Conservation (phyloP, 1,140 invertebrate species). For the Tetragnatha versicolor region DNA sequence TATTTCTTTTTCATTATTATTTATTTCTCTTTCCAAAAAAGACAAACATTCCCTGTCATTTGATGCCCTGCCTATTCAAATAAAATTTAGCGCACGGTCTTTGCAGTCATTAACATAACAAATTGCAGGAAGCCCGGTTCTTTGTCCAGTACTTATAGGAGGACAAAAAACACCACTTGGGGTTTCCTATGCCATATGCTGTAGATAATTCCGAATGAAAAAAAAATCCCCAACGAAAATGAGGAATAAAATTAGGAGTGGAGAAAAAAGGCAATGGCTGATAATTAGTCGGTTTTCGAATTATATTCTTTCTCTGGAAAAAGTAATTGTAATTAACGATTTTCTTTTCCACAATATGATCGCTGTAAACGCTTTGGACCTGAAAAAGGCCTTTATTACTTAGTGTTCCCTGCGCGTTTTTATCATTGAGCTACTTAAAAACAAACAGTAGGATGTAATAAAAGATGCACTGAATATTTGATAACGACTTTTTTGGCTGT, state of each 20-base stretch:
- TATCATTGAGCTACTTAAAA: constrained; percentile 4
- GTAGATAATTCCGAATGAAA: constrained; percentile 2
- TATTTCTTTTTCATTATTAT: constrained; percentile 31
- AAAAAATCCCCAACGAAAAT: constrained; percentile 25
- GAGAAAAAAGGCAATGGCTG: constrained; percentile 4
- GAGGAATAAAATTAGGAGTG: not conserved
- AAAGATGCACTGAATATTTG: constrained; percentile 1
- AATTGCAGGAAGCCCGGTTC: not conserved
- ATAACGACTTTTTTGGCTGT: constrained; percentile 18
- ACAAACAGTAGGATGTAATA: constrained; percentile 31
- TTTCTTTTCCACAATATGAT: constrained; percentile 41
- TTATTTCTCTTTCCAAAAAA: constrained; percentile 22
- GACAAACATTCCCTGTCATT: constrained; percentile 21
- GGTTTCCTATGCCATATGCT: constrained; percentile 10
- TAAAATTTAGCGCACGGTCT: constrained; percentile 10
- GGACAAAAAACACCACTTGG: not conserved
- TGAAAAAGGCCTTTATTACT: constrained; percentile 17
- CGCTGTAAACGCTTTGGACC: not conserved
- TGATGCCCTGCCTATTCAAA: constrained; percentile 30
- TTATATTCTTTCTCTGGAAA: constrained; percentile 28
- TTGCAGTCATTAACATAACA: constrained; percentile 37
- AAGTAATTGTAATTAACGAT: constrained; percentile 51
- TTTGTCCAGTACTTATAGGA: not conserved
- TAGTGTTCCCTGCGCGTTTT: constrained; percentile 11
- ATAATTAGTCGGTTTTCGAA: constrained; percentile 36